phyloP scores from a whole-genome alignment of 2,113 vertebrate species.

The Numida meleagris region DNA sequence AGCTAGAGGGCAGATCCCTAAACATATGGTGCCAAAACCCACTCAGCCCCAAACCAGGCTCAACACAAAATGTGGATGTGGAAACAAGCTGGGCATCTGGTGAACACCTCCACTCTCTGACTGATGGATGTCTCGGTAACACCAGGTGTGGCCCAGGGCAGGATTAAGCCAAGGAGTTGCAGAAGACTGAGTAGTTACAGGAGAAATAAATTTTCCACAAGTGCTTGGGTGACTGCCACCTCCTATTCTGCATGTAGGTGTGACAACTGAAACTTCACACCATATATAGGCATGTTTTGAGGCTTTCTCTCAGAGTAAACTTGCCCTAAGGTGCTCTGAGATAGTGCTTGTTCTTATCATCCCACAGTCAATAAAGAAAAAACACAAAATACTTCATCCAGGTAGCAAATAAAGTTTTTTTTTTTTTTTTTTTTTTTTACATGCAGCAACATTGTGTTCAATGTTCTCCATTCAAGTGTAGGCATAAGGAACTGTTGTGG shows the following conservation, averaged over 20 bases:
- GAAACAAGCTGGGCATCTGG: not conserved
- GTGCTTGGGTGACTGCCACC: not conserved
- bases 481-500: accelerated
- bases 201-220: not conserved
- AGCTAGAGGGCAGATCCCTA: not conserved
- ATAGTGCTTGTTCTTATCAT: not conserved
- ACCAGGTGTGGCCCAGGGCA: not conserved
- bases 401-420: not conserved
- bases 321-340: not conserved
- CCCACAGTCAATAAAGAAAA: not conserved
- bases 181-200: not conserved
- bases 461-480: not conserved
- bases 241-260: not conserved
- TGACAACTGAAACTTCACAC: not conserved
- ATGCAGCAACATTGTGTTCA: not conserved
- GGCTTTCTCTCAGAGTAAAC: not conserved
- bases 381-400: not conserved
- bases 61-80: not conserved
- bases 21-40: not conserved
- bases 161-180: not conserved
- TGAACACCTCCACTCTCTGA: not conserved
- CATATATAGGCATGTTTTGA: not conserved
- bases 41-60: not conserved
- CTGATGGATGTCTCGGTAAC: not conserved
- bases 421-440: not conserved